Evolutionary conservation across 2,797 vertebrate genomes (phyloP).

Genomic region (Rhabdomys pumilio): DNA sequence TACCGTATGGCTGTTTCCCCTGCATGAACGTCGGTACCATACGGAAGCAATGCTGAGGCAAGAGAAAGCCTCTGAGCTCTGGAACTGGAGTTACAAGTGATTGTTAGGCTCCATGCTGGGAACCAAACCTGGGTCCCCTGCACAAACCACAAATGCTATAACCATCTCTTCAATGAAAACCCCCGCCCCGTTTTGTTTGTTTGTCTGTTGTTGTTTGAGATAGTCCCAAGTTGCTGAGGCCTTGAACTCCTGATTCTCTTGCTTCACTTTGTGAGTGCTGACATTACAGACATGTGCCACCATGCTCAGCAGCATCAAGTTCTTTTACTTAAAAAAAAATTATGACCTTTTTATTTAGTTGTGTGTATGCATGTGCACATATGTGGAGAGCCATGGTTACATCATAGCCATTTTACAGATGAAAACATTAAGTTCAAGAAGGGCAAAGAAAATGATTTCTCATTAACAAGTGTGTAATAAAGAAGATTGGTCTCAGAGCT

Average conservation of each 20-base stretch:
- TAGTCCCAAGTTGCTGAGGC: background rate
- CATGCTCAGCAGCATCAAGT: background rate
- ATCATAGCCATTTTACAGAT: background rate
- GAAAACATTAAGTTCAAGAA: constrained; percentile 34
- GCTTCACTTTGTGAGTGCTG: background rate
- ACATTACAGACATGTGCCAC: background rate
- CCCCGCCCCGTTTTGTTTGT: background rate
- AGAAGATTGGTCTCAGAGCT: background rate
- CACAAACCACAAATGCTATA: background rate
- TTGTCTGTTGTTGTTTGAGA: background rate
- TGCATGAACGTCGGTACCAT: background rate
- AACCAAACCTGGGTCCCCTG: background rate
- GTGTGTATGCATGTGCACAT: background rate
- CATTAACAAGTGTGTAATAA: background rate
- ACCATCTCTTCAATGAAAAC: background rate
- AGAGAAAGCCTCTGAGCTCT: background rate
- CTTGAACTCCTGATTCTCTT: background rate
- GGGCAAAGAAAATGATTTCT: background rate
- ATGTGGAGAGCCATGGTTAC: background rate
- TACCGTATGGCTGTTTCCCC: background rate
- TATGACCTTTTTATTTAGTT: background rate
- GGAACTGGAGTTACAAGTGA: background rate
- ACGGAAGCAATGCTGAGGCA: too few relatives aligned
- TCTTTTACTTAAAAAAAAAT: background rate
- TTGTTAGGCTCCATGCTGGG: background rate